phyloP scores from a whole-genome alignment of 2,113 vertebrate genomes.

The rat (Rattus norvegicus) region GRCr8 NC_086020.1:210049501-210050000 shows the following conservation, averaged over 20 bases:
- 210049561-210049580: background rate
- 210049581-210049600: background rate
- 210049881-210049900: background rate
- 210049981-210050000: background rate
- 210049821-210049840: background rate
- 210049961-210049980: slow-evolving; percentile 10
- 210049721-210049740: background rate
- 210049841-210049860: background rate
- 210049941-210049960: background rate
- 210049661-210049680: background rate
- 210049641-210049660: background rate
- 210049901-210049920: background rate
- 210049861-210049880: background rate
- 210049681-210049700: background rate
- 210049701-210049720: background rate
- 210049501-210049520: background rate
- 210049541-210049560: background rate
- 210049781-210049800: background rate
- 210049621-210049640: background rate
- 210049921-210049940: background rate
- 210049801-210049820: background rate
- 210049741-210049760: background rate
- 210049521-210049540: background rate
- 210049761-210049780: background rate
- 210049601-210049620: background rate